Conservation (phyloP, 2,113 vertebrate species). For the Syngnathus typhle region DNA sequence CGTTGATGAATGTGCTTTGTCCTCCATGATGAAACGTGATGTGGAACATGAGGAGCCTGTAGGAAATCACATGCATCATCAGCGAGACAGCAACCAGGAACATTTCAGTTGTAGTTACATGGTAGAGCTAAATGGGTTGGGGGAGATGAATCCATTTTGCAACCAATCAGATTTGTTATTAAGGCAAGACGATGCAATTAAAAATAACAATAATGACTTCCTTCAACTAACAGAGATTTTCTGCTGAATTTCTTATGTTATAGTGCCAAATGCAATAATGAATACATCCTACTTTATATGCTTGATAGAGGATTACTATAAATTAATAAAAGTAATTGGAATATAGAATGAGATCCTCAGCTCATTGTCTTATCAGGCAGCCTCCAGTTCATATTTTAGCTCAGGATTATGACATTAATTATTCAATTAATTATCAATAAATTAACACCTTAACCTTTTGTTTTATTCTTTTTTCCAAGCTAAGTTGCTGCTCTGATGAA, state of each 20-base stretch:
- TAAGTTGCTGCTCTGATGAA: not conserved
- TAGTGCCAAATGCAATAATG: not conserved
- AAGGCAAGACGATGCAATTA: no score
- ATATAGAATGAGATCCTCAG: not conserved
- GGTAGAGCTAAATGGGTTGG: no score
- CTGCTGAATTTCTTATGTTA: not conserved
- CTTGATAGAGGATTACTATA: not conserved
- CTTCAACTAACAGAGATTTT: no score
- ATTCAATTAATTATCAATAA: not conserved
- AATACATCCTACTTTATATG: not conserved
- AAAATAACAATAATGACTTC: no score
- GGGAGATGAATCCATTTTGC: no score
- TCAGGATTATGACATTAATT: not conserved
- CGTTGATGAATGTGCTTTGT: constrained; percentile 4
- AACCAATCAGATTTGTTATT: no score
- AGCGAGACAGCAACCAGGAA: not conserved
- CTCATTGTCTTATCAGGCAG: not conserved
- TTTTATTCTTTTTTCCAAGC: not conserved
- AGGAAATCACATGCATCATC: not conserved
- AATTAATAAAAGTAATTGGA: not conserved
- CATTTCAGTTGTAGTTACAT: not conserved
- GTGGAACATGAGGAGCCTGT: not conserved
- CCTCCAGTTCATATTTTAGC: not conserved
- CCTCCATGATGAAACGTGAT: not conserved
- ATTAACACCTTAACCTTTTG: not conserved